Evolutionary conservation across 2,888 invertebrate species (phyloP).

Genomic region (Colletes collaris): DNA sequence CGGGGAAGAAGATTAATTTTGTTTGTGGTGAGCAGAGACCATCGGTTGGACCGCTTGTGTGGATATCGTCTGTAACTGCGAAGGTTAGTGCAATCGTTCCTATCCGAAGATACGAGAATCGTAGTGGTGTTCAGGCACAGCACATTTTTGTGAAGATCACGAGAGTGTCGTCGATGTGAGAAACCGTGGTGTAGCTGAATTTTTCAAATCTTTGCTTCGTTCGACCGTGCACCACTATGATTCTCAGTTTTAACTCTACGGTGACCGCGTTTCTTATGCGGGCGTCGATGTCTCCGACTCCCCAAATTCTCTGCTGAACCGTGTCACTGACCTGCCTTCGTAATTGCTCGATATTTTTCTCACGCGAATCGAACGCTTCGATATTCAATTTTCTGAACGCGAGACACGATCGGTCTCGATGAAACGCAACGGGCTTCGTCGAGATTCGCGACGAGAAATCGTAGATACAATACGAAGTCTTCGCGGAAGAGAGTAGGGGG

Average conservation of each 20-base stretch:
- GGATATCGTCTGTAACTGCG: slow-evolving; percentile 46
- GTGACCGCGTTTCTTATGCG: background rate
- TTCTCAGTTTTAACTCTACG: no score
- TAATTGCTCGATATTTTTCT: background rate
- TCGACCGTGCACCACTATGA: background rate
- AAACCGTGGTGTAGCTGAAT: no score
- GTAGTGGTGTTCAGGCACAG: no score
- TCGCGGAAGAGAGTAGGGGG: background rate
- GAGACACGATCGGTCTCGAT: background rate
- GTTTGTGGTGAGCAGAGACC: slow-evolving; percentile 36
- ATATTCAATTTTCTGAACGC: background rate
- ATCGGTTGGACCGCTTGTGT: slow-evolving; percentile 32
- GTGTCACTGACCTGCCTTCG: background rate
- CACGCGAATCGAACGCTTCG: background rate
- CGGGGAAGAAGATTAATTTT: slow-evolving; percentile 15
- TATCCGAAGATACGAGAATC: background rate
- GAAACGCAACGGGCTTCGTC: no score
- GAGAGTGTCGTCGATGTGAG: no score
- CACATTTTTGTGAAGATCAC: no score
- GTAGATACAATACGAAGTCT: background rate
- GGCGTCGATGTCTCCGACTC: slow-evolving; percentile 25
- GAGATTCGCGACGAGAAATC: background rate
- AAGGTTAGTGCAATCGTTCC: slow-evolving; percentile 44
- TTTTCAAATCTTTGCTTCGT: no score
- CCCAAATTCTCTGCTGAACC: background rate